Base-by-base conservation (phyloP, 1,140 invertebrate genomes). In the Pemphigus obesinymphae region DNA sequence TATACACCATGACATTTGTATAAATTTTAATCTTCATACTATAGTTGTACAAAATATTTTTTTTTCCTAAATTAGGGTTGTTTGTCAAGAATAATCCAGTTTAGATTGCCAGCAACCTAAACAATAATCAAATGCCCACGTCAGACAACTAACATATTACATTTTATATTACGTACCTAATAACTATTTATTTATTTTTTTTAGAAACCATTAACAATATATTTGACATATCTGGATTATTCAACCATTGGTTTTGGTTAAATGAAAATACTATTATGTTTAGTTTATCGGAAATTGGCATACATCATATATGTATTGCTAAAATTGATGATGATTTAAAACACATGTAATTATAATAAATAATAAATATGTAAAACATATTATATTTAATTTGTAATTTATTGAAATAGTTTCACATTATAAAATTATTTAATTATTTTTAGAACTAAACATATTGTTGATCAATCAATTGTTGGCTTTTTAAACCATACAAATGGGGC, bases 191-290 rank as follows among this genome's bases (percentile, higher is more conserved):
- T 68, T 34, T 53, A 17, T 34, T 61, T 26, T 43, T 43, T 80
- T 63, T 45, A 80, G 76, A 43, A 29, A 29, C 76, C 3, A n/a
- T 80, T 61, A 31, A 63, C 17, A 63, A 0, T 31, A 31, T 61
- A 13, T 15, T 37, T 43, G 29, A 80, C 11, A 13, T 58, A 31
- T 13, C 8, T 63, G 50, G 76, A 43, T 45, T 80, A 58, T 26
- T 58, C 31, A 61, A 63, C 26, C 76, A 80, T 63, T 80, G 76
- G 76, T 80, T 80, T 80, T 80, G 76, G 76, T 31, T 43, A 29
- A 61, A 80, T 45, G 76, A 80, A 63, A 80, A 61, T 63, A 80
- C 37, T 40, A 1, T 80, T 10, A 0, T 63, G 11, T 80, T 63
- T 63, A 80, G 76, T 63, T 43, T 80, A 31, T 80, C 76, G 17